phyloP scores from a whole-genome alignment of 2,888 invertebrate genomes.

The Unio pictorum region DNA sequence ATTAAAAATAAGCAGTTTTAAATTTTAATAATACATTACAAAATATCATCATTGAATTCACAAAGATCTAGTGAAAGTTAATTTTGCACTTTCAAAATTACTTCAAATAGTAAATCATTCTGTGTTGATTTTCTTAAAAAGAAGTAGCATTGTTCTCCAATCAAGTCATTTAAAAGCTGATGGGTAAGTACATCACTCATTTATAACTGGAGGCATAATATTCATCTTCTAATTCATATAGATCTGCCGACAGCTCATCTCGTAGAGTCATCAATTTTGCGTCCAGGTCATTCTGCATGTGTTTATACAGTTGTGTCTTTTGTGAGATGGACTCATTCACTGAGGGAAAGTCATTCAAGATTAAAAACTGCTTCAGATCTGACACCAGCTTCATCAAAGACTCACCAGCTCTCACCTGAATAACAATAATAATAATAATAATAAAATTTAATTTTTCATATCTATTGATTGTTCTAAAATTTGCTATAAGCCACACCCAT shows the following conservation, averaged over 20 bases:
- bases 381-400: slow-evolving; percentile 97
- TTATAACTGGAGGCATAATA: slow-evolving; percentile 79
- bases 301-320: slow-evolving; percentile 90
- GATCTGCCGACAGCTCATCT: slow-evolving; percentile 95
- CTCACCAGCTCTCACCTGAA: slow-evolving; percentile 91
- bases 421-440: slow-evolving; percentile 11
- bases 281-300: slow-evolving; percentile 93
- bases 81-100: too few relatives aligned
- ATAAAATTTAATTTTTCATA: too few relatives aligned
- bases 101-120: too few relatives aligned
- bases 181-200: slow-evolving; percentile 21
- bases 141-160: too few relatives aligned
- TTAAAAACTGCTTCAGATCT: slow-evolving; percentile 97
- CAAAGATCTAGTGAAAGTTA: too few relatives aligned
- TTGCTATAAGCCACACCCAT: background rate
- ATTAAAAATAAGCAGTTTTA: too few relatives aligned
- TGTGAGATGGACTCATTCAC: slow-evolving; percentile 97
- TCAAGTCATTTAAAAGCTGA: too few relatives aligned
- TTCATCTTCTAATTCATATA: slow-evolving; percentile 93
- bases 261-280: slow-evolving; percentile 91
- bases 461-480: background rate
- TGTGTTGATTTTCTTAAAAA: too few relatives aligned
- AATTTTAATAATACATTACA: too few relatives aligned
- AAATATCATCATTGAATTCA: too few relatives aligned
- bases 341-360: slow-evolving; percentile 97